A percentile compares a stretch with the other conserved stretches of the same genome.
phyloP scores from a whole-genome alignment of 2,113 vertebrate species.

The Erythrocercus mccallii region DNA sequence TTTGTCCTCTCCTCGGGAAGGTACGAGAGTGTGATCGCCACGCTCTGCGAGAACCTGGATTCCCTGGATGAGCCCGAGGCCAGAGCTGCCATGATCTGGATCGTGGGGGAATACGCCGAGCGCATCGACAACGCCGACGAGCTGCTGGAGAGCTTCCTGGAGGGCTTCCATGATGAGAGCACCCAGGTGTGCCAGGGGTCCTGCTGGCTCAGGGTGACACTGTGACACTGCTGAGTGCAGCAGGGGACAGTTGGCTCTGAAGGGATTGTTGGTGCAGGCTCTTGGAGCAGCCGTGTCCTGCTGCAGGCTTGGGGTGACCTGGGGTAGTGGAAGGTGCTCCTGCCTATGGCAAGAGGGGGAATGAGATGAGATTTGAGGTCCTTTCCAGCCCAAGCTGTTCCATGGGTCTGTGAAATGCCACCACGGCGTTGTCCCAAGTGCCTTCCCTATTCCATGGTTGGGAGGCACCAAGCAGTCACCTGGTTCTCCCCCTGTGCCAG shows the following conservation, averaged over 20 bases:
- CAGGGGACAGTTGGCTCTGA: background rate
- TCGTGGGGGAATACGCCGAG: slow-evolving; percentile 94
- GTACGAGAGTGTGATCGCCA: slow-evolving; percentile 96
- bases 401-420: background rate
- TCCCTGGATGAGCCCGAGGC: slow-evolving; percentile 96
- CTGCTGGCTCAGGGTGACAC: background rate
- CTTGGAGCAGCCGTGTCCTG: accelerated
- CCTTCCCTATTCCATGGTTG: accelerated
- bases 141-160: slow-evolving; percentile 94
- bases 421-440: background rate
- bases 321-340: background rate
- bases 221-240: accelerated
- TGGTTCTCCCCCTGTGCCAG: background rate
- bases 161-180: slow-evolving; percentile 97
- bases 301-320: background rate
- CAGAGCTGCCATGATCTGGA: slow-evolving; percentile 97
- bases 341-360: background rate
- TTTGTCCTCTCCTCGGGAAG: slow-evolving; percentile 30
- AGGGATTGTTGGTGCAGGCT: background rate
- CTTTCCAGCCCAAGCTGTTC: background rate
- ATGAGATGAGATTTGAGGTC: background rate
- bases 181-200: slow-evolving; percentile 81
- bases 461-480: background rate
- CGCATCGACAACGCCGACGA: slow-evolving; percentile 94
- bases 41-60: slow-evolving; percentile 94